Evolutionary conservation across 2,113 vertebrate species (phyloP), one percentile per base, ranked within the genome.

Genomic region (Pitta sordida): DNA sequence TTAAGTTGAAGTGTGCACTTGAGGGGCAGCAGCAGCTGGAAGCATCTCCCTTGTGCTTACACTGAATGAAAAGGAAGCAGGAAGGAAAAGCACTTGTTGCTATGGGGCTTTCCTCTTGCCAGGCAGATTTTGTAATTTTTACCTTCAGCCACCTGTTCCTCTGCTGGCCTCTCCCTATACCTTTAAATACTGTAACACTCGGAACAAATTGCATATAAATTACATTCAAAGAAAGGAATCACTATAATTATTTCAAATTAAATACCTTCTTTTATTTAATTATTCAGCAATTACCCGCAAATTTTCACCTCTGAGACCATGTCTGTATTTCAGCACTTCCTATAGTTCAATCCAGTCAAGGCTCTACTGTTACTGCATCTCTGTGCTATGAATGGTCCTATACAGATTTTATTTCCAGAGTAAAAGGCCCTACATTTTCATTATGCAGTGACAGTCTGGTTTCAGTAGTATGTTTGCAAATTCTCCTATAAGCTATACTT

Each of bases 91-190:
- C 22, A 30, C 12, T 63, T 73, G 7, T 20, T 83, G 11, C 39
- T 88, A 4, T 0, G 0, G 30, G 16, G 4, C 48, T 68, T 64
- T 88, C 51, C n/a, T 56, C 58, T 49, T 59, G 49, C 36, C 27
- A 39, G 58, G 4, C 7, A 10, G 46, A 30, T 27, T 10, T 26
- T 2, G 10, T 17, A 83, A 76, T 74, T 84, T 84, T 53, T 26
- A 16, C 24, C 60, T 74, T 90, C 34, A 53, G 65, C 15, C 21
- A 15, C 49, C 9, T 63, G 20, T 87, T 87, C 13, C 13, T 81
- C 26, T 67, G 94, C 48, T 87, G 70, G 11, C 21, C 41, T 91
- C 36, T 71, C 49, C 85, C 36, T 67, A 7, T 73, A 32, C 10
- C 11, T 55, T 53, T 32, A 51, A 68, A 27, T 41, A 70, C n/a